phyloP scores from a whole-genome alignment of 2,797 vertebrate genomes.

The Stomatorhinus walkeri region DNA sequence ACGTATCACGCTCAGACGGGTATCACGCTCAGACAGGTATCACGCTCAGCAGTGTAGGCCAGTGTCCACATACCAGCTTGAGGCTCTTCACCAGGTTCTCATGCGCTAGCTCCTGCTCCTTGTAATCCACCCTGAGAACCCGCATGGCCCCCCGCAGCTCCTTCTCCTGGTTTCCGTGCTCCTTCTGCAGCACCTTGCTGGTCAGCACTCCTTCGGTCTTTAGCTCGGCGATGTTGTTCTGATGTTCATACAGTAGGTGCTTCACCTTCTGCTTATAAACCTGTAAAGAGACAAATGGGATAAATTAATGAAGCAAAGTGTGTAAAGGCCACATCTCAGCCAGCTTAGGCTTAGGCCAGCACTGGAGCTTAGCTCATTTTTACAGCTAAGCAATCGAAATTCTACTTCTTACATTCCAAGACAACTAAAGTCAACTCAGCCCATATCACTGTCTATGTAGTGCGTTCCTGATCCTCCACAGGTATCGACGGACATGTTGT shows the following conservation, averaged over 20 bases:
- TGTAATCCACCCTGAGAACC: conserved; percentile 56
- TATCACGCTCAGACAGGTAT: too few species aligned
- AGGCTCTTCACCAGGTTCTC: conserved; percentile 65
- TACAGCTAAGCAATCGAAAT: not conserved
- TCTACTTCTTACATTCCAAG: not conserved
- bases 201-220: conserved; percentile 55
- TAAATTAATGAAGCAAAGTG: not conserved
- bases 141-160: conserved; percentile 54
- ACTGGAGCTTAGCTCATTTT: not conserved
- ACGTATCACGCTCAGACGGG: too few species aligned
- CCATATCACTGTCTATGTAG: not conserved
- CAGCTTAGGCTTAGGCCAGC: too few species aligned
- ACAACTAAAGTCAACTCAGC: not conserved
- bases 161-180: conserved; percentile 63
- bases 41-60: not conserved
- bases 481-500: not conserved
- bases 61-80: conserved; percentile 62
- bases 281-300: conserved; percentile 47
- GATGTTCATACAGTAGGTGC: conserved; percentile 83
- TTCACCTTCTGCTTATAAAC: conserved; percentile 95
- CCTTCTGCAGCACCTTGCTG: conserved; percentile 59
- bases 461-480: not conserved
- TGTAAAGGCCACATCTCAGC: not conserved
- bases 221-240: conserved; percentile 74
- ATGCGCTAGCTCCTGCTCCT: conserved; percentile 65